Base-by-base conservation (phyloP, 1,140 invertebrate genomes). In the Trissolcus basalis region DNA sequence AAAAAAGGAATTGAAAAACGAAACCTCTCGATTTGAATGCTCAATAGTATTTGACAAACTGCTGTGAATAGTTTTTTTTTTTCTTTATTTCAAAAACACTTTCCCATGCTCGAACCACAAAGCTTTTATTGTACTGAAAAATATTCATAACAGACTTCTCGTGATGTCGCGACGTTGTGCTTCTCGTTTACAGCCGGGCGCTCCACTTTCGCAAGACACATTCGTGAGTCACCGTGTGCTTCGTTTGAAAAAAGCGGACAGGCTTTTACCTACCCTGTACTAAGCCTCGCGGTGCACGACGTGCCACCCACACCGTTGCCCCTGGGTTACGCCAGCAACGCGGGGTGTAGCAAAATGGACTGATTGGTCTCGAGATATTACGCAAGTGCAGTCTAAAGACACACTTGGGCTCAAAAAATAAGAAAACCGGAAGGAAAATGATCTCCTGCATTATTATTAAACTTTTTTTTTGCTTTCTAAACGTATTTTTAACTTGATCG, bases 201-300 rank as follows among this genome's bases (percentile, higher is more conserved):
- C 74, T 81, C 77, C 45, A 78, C 79, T 82, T 79, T 78, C 75
- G 54, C 69, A 65, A 77, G 61, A 27, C 19, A 67, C 61, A 65
- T 60, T 74, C 69, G 69, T 81, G 80, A 83, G 72, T 81, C 81
- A 80, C 59, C 63, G 77, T 81, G 70, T 75, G 65, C 65, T 82
- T 64, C 33, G 70, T 74, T 56, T 3, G 6, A 54, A 61, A 65
- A 61, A 39, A 74, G 53, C 54, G 61, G 19, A 27, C 19, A 60
- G 39, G 50, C 53, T 51, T 81, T 81, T 75, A 48, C 56, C 68
- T 49, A 73, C 75, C 65, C 69, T 16, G 43, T n/a, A n/a, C n/a
- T n/a, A n/a, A 50, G 43, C 16, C 44, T 50, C 44, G 56, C 43
- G 39, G 53, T 45, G 59, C 61, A 68, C 72, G 56, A 71, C 54